Percentiles rank a stretch among this genome's conserved stretches.
Conservation (phyloP, 2,797 vertebrate species). For the Danio tinwini region DNA sequence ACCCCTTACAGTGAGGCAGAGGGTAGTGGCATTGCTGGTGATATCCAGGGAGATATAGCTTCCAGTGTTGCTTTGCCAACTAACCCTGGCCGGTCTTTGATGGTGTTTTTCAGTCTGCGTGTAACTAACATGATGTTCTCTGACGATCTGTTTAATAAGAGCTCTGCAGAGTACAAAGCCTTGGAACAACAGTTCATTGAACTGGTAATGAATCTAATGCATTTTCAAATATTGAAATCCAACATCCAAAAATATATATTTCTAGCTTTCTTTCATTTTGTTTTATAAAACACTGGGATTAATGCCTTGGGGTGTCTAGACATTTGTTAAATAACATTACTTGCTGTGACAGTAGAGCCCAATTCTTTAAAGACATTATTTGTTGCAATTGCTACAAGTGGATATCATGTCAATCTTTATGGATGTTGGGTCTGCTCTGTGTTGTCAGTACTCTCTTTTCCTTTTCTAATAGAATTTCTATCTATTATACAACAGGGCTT, state of each 20-base stretch:
- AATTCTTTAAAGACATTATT: too few relatives aligned
- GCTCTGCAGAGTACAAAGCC: conserved; percentile 91
- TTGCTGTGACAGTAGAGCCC: too few relatives aligned
- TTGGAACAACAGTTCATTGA: conserved; percentile 91
- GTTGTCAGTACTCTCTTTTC: too few relatives aligned
- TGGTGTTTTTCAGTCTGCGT: conserved; percentile 95
- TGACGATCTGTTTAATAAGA: conserved; percentile 94
- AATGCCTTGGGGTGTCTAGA: too few relatives aligned
- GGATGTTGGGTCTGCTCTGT: too few relatives aligned
- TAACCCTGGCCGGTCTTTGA: conserved; percentile 78
- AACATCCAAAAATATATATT: too few relatives aligned
- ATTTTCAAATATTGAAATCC: background rate
- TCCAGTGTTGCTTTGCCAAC: conserved; percentile 75
- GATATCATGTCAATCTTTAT: too few relatives aligned
- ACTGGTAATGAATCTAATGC: conserved; percentile 77
- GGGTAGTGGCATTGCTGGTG: conserved; percentile 76
- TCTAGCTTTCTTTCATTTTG: too few relatives aligned
- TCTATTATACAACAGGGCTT: background rate
- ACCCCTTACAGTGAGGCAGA: conserved; percentile 72
- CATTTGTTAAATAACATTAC: too few relatives aligned
- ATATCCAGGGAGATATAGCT: conserved; percentile 77
- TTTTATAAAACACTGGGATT: too few relatives aligned
- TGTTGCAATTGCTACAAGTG: too few relatives aligned
- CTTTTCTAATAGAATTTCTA: too few relatives aligned
- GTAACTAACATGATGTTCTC: conserved; percentile 98